Evolutionary conservation across 2,888 invertebrate species (phyloP), one percentile per base, ranked within the genome.

Genomic region (Chymomyza fuscimana): DNA sequence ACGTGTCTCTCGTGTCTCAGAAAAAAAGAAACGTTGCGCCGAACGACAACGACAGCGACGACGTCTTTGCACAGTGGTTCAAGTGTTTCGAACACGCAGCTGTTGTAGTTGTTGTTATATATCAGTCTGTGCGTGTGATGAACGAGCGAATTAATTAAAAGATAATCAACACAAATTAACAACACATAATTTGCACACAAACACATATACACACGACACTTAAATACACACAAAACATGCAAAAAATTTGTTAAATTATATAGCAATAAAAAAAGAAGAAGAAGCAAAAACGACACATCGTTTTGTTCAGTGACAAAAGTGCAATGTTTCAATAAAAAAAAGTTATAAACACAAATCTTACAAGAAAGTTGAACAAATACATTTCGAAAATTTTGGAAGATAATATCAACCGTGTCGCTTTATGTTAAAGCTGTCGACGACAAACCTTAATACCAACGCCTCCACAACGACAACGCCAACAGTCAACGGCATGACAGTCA

Each of bases 401-500:
- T 56, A 63, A 32, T 54, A 61, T 5, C 46, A 22, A 40, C 12
- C 61, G 19, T 36, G 36, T 36, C 50, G 76, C 82, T 88, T 83
- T 89, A 92, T 92, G 92, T 89, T 92, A 91, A 92, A 91, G 90
- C 89, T 91, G 88, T 91, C 91, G 86, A 82, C 81, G 74, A 19
- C 58, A 19, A 58, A 15, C 58, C 19, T 4, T 1, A 58, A 10
- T 22, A 67, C 65, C 66, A 73, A 69, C 66, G 66, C 61, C 69
- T 36, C 36, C 56, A 15, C 62, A 22, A 16, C 73, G 69, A 54
- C 52, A 77, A 5, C 50, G 68, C 52, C 67, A 77, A 25, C 62
- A 68, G 72, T 15, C 69, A 80, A 72, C 77, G 91, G 91, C 89
- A 92, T 94, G 91, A 94, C 94, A 87, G 94, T 94, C 85, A 94